These are phyloP conservation scores for Stratiomys singularior DNA, from an alignment of 2,888 invertebrate species.

Conservation along the genomic window DNA sequence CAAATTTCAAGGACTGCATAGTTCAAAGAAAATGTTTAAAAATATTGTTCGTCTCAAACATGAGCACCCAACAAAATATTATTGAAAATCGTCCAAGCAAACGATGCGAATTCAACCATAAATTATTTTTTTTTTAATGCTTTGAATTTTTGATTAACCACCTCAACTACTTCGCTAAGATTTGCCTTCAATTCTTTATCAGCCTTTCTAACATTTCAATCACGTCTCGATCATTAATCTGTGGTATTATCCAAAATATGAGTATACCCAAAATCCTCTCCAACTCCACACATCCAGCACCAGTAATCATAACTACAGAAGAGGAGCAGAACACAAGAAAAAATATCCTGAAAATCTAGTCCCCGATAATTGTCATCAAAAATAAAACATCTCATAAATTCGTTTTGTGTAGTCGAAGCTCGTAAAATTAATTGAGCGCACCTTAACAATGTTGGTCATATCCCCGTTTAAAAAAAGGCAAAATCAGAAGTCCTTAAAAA, in stretches of 20 bases:
- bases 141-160: background rate
- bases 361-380: constrained; percentile 38
- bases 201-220: background rate
- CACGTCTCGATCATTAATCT: constrained; percentile 14
- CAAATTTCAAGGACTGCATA: too few species aligned
- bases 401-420: constrained; percentile 16
- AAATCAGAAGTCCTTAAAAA: constrained; percentile 5
- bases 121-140: too few species aligned
- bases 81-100: too few species aligned
- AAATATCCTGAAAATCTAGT: background rate
- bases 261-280: too few species aligned
- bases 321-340: background rate
- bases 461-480: background rate
- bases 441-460: constrained; percentile 21
- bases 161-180: background rate
- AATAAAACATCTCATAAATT: constrained; percentile 37
- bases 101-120: too few species aligned
- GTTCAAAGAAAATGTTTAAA: too few species aligned
- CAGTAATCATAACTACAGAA: too few species aligned
- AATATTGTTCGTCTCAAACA: too few species aligned
- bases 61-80: too few species aligned
- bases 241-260: background rate
- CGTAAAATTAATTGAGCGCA: constrained; percentile 44
- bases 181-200: too few species aligned
- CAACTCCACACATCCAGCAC: background rate